Evolutionary conservation across 1,140 invertebrate genomes (phyloP), one percentile per base, ranked within the genome.

Genomic region (Atta texana): DNA sequence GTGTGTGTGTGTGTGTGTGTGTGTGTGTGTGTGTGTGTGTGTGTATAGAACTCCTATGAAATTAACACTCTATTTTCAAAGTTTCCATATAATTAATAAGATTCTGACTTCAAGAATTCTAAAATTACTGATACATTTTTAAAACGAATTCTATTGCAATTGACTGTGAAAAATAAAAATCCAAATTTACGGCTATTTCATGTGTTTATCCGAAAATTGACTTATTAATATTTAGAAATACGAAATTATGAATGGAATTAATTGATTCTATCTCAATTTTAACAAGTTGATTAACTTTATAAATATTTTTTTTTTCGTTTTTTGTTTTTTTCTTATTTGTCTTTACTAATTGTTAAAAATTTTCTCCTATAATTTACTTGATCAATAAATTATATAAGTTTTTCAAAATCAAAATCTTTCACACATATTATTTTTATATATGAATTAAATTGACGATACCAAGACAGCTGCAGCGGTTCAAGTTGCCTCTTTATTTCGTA

Each of bases 361-460:
- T 51, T 16, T 51, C n/a, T 44, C 18, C 2, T 12, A 5, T n/a
- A 64, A 34, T 66, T 18, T 34, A 53, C 6, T 69, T n/a, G 8
- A 24, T 7, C 16, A 55, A 57, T 81, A 44, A 81, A 59, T 31
- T 53, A 10, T 28, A 10, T 68, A 18, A 81, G 28, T 72, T 71
- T 18, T 6, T 8, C 5, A 24, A 24, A 24, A 24, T 24, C n/a
- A 49, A 44, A 44, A 75, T 63, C 24, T 34, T 34, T 34, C 31
- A 49, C 16, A 61, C 63, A 18, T 49, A 75, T 53, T 44, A 49
- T 44, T 64, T 44, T 59, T 12, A 18, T 66, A 75, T 82, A 18
- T 53, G 51, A 88, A 88, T 88, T 88, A 78, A 78, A 85, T 87
- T 71, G 66, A 87, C 31, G 53, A 85, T 72, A 85, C 44, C 57